Evolutionary conservation across 37 sponge, comb jelly and placozoan species (phyloP).

Genomic region (Geodia barretti): DNA sequence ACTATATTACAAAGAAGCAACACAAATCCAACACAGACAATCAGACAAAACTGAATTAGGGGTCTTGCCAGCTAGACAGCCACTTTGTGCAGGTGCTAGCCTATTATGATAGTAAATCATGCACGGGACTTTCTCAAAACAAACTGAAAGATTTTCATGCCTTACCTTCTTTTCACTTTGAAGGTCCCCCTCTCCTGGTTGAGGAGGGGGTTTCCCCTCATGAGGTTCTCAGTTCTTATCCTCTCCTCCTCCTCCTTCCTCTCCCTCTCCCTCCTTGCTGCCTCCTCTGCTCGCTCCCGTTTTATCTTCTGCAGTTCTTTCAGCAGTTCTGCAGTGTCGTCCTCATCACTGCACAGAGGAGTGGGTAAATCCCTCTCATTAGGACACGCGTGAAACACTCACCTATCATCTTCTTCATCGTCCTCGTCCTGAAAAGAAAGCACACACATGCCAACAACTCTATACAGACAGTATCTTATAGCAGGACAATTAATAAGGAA

Average conservation of each 20-base stretch:
- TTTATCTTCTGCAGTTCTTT: constrained; percentile 89
- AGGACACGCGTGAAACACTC: not conserved
- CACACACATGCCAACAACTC: constrained; percentile 18
- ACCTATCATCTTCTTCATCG: not conserved
- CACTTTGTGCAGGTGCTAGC: too few relatives aligned
- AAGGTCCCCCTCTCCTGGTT: constrained; percentile 24
- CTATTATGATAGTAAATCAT: too few relatives aligned
- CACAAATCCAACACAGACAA: too few relatives aligned
- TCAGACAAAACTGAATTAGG: too few relatives aligned
- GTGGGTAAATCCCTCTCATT: too few relatives aligned
- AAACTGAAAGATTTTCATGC: not conserved
- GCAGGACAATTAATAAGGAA: too few relatives aligned
- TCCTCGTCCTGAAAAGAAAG: not conserved
- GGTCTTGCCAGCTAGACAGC: too few relatives aligned
- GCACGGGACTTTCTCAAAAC: constrained; percentile 37
- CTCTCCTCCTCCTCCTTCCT: constrained; percentile 90
- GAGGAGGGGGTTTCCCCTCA: constrained; percentile 86
- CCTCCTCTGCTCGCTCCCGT: not conserved
- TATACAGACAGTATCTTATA: too few relatives aligned
- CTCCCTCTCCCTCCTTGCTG: constrained; percentile 66
- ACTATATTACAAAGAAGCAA: too few relatives aligned
- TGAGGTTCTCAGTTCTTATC: constrained; percentile 90
- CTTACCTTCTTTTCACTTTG: constrained; percentile 33
- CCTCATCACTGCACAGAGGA: constrained; percentile 86
- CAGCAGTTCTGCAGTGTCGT: constrained; percentile 95